Conservation (phyloP, 2,888 invertebrate genomes). For the Plebejus anna region DNA sequence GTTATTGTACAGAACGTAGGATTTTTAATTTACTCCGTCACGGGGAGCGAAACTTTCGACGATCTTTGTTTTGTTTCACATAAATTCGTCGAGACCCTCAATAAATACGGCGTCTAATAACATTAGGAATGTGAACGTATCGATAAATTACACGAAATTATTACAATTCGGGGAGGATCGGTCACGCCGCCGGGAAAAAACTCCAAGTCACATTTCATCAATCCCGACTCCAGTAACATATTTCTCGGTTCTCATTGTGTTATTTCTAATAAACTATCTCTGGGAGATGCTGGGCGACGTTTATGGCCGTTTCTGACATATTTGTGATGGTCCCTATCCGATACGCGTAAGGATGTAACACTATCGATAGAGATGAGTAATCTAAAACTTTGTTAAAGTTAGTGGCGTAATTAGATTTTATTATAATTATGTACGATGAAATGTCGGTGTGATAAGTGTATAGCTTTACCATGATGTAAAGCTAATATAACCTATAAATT, state of each 20-base stretch:
- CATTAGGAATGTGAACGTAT: conserved; percentile 18
- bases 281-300: conserved; percentile 57
- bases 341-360: conserved; percentile 40
- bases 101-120: conserved; percentile 20
- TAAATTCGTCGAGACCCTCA: neutral
- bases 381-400: neutral
- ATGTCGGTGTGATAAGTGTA: neutral
- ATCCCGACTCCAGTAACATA: conserved; percentile 48
- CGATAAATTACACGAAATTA: conserved; percentile 27
- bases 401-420: neutral
- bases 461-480: neutral
- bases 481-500: neutral
- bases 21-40: neutral
- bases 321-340: conserved; percentile 71
- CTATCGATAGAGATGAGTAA: neutral
- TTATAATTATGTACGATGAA: neutral
- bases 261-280: conserved; percentile 68
- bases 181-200: conserved; percentile 32
- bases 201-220: conserved; percentile 35
- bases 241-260: conserved; percentile 38
- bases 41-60: neutral
- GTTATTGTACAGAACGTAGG: neutral
- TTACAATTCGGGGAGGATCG: conserved; percentile 30
- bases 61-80: conserved; percentile 11
- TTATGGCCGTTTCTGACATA: conserved; percentile 73